Evolutionary conservation across 1,140 invertebrate genomes (phyloP).

Genomic region (Thaumetopoea pityocampa): DNA sequence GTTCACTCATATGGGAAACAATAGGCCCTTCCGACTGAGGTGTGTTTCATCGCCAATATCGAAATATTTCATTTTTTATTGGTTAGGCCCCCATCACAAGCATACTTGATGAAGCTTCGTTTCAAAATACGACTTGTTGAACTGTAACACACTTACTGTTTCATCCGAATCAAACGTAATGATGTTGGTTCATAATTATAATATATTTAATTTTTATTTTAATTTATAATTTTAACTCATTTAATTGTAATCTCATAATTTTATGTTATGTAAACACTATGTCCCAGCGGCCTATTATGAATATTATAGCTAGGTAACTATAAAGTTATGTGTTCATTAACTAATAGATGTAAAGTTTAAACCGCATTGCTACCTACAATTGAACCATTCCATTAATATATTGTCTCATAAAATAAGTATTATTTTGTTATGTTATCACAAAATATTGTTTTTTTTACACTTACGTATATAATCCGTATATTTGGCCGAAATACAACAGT

Average conservation of each 20-base stretch:
- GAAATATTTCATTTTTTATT: too few species aligned
- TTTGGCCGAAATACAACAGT: slow-evolving; percentile 3
- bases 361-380: slow-evolving; percentile 45
- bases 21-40: too few species aligned
- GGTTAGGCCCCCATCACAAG: too few species aligned
- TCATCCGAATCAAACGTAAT: too few species aligned
- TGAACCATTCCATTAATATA: slow-evolving; percentile 60
- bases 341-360: slow-evolving; percentile 34
- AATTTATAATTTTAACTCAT: slow-evolving; percentile 31
- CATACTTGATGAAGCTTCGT: too few species aligned
- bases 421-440: slow-evolving; percentile 24
- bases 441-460: slow-evolving; percentile 14
- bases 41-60: too few species aligned
- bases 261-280: slow-evolving; percentile 2
- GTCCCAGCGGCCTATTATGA: slow-evolving; percentile 30
- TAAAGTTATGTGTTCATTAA: slow-evolving; percentile 56
- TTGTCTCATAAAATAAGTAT: slow-evolving; percentile 29
- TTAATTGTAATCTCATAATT: slow-evolving; percentile 18
- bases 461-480: slow-evolving; percentile 7
- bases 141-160: too few species aligned
- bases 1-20: too few species aligned
- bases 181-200: too few species aligned
- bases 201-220: too few species aligned
- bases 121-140: too few species aligned
- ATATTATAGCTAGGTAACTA: slow-evolving; percentile 13